Evolutionary conservation across 2,113 vertebrate species (phyloP).

Genomic region (Crotalus horridus): DNA sequence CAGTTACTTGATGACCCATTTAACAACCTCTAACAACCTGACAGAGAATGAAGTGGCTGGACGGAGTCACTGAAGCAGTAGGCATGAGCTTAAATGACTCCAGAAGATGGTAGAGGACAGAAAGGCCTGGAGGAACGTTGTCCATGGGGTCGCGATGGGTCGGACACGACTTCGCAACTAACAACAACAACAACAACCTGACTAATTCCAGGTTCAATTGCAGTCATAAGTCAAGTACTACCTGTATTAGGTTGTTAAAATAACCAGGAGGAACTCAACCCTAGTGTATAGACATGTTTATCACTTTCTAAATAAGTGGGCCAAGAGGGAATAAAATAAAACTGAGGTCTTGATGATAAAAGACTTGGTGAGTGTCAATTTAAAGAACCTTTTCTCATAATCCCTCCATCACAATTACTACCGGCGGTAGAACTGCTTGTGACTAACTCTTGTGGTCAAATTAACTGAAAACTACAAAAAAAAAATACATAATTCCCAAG

Average conservation of each 20-base stretch:
- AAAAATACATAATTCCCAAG: background rate
- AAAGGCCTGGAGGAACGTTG: no score
- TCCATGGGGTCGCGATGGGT: no score
- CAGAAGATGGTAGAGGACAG: no score
- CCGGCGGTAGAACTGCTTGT: background rate
- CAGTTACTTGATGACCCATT: background rate
- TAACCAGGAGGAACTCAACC: background rate
- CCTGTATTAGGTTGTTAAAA: background rate
- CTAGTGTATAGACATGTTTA: background rate
- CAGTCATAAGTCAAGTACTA: background rate
- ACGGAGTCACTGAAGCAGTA: no score
- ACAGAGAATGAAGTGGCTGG: background rate
- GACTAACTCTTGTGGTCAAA: constrained; percentile 5
- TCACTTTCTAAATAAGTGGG: background rate
- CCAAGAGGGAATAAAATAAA: background rate
- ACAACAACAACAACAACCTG: background rate
- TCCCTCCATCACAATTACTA: background rate
- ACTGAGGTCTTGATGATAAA: background rate
- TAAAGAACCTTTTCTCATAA: background rate
- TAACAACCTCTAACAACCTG: background rate
- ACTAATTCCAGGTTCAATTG: background rate
- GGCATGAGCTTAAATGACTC: no score
- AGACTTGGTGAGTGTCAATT: background rate
- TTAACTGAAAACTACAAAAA: background rate
- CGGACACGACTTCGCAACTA: no score